Base-by-base conservation (phyloP, 2,888 invertebrate genomes). In the Luperina testacea region DNA sequence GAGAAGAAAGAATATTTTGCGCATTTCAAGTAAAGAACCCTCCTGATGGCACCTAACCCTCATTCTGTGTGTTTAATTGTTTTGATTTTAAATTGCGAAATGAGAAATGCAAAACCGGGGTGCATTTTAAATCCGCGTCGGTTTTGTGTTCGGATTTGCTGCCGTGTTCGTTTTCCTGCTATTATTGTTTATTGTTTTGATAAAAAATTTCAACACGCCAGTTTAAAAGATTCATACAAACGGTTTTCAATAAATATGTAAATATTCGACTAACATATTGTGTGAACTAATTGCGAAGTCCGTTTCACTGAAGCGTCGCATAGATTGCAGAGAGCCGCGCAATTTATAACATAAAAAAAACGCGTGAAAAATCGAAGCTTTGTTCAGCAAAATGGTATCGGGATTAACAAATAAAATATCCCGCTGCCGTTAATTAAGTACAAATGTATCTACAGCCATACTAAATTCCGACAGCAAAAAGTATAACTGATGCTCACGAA, bases 51-150 rank as follows among this genome's bases (percentile, higher is more conserved):
- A 92, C 90, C 93, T 92, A 93, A 94, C 92, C 92, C 93, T 92
- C 92, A 92, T 93, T 92, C 92, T 90, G 88, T 92, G 93, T 91
- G 91, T 94, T 95, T 95, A 95, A 96, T 96, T 96, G 96, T 96
- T 96, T 95, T 94, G 94, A 93, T 96, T 96, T 95, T 91, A 92
- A 94, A 93, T 93, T 93, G 91, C 88, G 91, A 94, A 95, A 94
- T 92, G 91, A 90, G 88, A 91, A 92, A 93, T 92, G 89, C 88
- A 88, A 92, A 91, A 91, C 87, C 83, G 90, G 95, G 94, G 94
- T 95, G 95, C 91, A 95, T 95, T 94, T 93, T 91, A 94, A 92
- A 90, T 81, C 63, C n/a, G 67, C 68, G 73, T 75, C 24, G 68
- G 83, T 77, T 82, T 88, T 88, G 80, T 82, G 57, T 86, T 80